These are phyloP conservation scores for Lasiurus cinereus DNA, from an alignment of 2,113 vertebrate species.

Conservation along the genomic window DNA sequence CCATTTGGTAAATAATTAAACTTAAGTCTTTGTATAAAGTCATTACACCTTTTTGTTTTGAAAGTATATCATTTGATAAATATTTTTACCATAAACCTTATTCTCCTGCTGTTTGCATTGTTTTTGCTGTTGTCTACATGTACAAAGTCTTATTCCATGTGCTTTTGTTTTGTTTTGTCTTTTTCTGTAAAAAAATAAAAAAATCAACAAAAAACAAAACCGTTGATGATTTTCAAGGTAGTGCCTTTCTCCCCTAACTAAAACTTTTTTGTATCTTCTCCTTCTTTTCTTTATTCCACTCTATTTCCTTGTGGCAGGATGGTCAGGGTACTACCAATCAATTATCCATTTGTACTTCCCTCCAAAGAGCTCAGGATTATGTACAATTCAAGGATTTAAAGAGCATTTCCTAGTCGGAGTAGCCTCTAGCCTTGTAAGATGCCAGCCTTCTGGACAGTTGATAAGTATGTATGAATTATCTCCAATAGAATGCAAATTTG, in stretches of 20 bases:
- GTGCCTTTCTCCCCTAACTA: background rate
- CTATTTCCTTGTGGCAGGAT: background rate
- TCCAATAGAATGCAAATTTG: slow-evolving; percentile 44
- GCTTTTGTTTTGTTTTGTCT: background rate
- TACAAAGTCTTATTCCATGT: background rate
- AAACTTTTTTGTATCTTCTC: background rate
- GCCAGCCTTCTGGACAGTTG: background rate
- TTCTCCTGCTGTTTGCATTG: background rate
- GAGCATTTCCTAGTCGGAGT: background rate
- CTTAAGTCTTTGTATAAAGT: background rate
- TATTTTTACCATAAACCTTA: background rate
- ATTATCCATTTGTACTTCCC: background rate
- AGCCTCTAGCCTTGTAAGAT: background rate
- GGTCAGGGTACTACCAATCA: background rate
- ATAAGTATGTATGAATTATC: background rate
- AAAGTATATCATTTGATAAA: background rate
- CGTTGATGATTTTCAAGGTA: background rate
- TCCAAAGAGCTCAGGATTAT: background rate
- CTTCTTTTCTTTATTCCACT: slow-evolving; percentile 21
- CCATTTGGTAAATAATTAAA: background rate
- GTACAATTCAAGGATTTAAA: background rate
- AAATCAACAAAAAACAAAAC: background rate
- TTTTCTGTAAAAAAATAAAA: background rate
- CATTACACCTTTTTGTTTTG: background rate
- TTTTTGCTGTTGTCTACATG: background rate